Evolutionary conservation across 2,797 vertebrate species (phyloP).

Genomic region (Artibeus jamaicensis): DNA sequence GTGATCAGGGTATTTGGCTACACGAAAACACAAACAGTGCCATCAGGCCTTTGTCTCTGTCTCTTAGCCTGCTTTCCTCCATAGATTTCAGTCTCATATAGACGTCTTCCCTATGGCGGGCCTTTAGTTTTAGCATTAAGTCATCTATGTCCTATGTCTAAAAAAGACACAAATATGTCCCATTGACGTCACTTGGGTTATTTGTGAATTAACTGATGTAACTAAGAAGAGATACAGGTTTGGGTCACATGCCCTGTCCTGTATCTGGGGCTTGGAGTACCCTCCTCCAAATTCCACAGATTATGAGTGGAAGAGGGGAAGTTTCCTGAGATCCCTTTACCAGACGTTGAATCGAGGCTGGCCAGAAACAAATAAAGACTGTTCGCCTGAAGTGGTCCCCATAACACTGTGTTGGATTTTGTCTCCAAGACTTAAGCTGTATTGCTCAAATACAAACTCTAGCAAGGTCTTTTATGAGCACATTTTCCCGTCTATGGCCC

Average conservation of each 20-base stretch:
- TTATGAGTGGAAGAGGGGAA: background rate
- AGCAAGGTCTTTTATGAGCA: background rate
- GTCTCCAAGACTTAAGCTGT: background rate
- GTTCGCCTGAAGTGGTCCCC: background rate
- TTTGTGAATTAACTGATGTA: background rate
- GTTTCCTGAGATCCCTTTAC: background rate
- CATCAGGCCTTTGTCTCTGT: background rate
- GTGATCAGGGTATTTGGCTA: background rate
- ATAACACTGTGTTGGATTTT: background rate
- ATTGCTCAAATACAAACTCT: background rate
- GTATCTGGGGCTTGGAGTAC: too few relatives aligned
- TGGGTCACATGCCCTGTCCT: background rate
- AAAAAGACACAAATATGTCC: background rate
- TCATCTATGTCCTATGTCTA: background rate
- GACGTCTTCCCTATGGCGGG: background rate
- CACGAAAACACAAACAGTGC: background rate
- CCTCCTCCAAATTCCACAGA: background rate
- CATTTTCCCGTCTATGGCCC: background rate
- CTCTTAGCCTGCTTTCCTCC: background rate
- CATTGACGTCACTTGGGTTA: background rate
- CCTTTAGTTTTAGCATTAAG: background rate
- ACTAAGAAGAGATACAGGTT: background rate
- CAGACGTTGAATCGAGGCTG: background rate
- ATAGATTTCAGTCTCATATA: background rate
- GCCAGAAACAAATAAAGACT: background rate